phyloP scores from a whole-genome alignment of 2,113 vertebrate genomes.

The Hippopotamus amphibius region DNA sequence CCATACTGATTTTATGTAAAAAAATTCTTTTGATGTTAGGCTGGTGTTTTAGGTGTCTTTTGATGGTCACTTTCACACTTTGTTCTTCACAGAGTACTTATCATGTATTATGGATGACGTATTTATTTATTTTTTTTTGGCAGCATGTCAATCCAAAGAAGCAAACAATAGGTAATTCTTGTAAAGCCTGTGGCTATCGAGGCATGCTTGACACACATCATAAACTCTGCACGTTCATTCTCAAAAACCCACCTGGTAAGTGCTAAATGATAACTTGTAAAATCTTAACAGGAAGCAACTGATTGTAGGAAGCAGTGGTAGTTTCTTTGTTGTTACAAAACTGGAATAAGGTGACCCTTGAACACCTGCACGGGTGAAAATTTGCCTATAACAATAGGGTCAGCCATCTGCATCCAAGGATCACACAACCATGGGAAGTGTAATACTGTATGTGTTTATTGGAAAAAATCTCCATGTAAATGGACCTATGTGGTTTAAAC shows the following conservation, averaged over 20 bases:
- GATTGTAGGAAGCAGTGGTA: background rate
- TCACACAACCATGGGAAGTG: background rate
- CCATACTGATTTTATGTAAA: background rate
- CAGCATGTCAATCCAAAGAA: conserved; percentile 99
- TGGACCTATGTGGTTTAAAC: background rate
- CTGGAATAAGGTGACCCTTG: fast-evolving
- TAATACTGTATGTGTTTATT: background rate
- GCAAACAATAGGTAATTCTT: conserved; percentile 99
- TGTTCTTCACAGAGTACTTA: background rate
- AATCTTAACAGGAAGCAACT: background rate
- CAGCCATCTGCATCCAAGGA: background rate
- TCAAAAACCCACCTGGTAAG: conserved; percentile 99
- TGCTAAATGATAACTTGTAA: background rate
- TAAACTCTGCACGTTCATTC: conserved; percentile 99
- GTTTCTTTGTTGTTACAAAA: background rate
- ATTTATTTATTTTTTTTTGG: background rate
- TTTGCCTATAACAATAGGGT: background rate
- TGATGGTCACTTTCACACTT: background rate
- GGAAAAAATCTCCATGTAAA: background rate
- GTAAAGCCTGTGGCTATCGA: conserved; percentile 99
- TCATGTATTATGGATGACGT: fast-evolving
- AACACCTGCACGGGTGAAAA: background rate
- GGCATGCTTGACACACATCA: conserved; percentile 99
- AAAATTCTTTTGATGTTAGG: background rate
- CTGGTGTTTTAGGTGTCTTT: background rate